These are phyloP conservation scores for Andrena trimmerana DNA, from an alignment of 2,888 invertebrate genomes.

Conservation along the genomic window DNA sequence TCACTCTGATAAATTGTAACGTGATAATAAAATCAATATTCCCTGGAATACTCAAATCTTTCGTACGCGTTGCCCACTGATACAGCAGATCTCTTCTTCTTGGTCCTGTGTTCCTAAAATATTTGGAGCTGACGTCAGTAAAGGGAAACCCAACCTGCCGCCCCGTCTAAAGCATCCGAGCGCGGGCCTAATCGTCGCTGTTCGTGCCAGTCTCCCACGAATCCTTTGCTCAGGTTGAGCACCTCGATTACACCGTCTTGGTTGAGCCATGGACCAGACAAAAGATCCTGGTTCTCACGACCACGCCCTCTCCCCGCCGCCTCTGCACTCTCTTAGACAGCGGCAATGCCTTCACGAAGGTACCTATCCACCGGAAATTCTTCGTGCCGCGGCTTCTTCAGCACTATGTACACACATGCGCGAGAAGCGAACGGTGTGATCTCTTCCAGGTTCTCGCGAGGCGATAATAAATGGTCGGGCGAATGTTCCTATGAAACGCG, in stretches of 20 bases:
- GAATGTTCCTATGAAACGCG: conserved; percentile 47
- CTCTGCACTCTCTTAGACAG: conserved; percentile 68
- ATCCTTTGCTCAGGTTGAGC: conserved; percentile 70
- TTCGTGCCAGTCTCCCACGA: conserved; percentile 11
- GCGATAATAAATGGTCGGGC: conserved; percentile 70
- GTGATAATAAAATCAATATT: too few relatives aligned
- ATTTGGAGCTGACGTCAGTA: not conserved
- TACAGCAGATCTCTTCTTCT: not conserved
- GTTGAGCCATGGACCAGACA: conserved; percentile 78
- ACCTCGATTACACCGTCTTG: conserved; percentile 73
- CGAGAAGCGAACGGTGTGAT: conserved; percentile 61
- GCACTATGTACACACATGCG: conserved; percentile 43
- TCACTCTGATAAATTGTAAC: too few relatives aligned
- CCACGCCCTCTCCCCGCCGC: conserved; percentile 80
- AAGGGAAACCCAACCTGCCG: conserved; percentile 16
- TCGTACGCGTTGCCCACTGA: not conserved
- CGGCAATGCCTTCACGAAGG: conserved; percentile 76
- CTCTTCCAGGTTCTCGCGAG: conserved; percentile 69
- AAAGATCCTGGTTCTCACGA: conserved; percentile 83
- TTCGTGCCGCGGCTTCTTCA: conserved; percentile 69
- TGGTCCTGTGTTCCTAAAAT: not conserved
- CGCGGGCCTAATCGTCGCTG: conserved; percentile 4
- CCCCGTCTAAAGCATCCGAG: not conserved
- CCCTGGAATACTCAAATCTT: not conserved
- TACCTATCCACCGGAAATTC: conserved; percentile 79